phyloP scores from a whole-genome alignment of 1,140 invertebrate genomes.

The Mycetomoellerius zeteki region DNA sequence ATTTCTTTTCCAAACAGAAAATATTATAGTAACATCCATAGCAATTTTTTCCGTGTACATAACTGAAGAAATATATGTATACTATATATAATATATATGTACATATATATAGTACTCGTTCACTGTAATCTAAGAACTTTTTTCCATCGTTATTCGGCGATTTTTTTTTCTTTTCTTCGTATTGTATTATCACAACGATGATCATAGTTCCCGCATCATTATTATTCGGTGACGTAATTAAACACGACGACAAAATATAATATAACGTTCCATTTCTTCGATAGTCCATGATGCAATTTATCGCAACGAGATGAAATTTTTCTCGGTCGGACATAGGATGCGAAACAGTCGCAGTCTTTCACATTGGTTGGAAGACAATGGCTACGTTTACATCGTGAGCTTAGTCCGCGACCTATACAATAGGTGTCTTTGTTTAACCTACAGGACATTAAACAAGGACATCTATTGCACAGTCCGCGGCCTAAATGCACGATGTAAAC shows the following conservation, averaged over 20 bases:
- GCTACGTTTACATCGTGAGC: no score
- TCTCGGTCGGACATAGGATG: not conserved
- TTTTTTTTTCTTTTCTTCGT: not conserved
- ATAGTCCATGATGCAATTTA: not conserved
- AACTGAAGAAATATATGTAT: no score
- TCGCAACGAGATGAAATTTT: slow-evolving; percentile 34
- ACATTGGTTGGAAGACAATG: no score
- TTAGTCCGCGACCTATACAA: no score
- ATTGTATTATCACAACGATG: not conserved
- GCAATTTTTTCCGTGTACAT: no score
- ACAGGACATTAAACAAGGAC: no score
- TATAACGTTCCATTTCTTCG: slow-evolving; percentile 17
- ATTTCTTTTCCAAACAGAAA: no score
- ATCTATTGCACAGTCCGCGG: no score
- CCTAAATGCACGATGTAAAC: no score
- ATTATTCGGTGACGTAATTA: slow-evolving; percentile 12
- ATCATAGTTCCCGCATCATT: not conserved
- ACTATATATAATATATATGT: no score
- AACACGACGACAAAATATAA: slow-evolving; percentile 30
- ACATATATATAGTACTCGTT: not conserved
- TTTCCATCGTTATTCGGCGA: not conserved
- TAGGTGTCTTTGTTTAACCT: no score
- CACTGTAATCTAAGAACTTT: not conserved
- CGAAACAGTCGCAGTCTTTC: not conserved
- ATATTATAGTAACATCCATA: no score